phyloP scores from a whole-genome alignment of 35 echinoderm and acorn worm species.

The Amphiura filiformis region DNA sequence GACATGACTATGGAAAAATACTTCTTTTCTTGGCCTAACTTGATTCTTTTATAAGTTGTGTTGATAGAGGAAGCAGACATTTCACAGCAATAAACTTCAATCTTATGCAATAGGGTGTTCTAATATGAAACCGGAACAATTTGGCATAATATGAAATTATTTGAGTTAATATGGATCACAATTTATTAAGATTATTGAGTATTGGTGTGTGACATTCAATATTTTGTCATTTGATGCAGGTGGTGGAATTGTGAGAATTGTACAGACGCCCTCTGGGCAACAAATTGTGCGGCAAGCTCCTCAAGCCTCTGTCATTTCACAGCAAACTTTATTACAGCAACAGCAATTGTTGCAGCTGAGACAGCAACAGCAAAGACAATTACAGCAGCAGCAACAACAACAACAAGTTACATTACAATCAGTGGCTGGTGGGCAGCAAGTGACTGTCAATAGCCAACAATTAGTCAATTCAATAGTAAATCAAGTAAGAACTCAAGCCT shows the following conservation, averaged over 20 bases:
- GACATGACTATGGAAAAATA: too few relatives aligned
- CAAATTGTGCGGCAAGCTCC: conserved; percentile 57
- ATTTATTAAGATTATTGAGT: too few relatives aligned
- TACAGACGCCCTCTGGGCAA: conserved; percentile 66
- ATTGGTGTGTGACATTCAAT: too few relatives aligned
- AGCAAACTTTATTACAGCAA: conserved; percentile 26
- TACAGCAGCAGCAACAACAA: not conserved
- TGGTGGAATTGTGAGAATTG: conserved; percentile 66
- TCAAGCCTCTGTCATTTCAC: conserved; percentile 11
- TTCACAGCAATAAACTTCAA: too few relatives aligned
- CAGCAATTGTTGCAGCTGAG: conserved; percentile 26
- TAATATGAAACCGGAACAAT: too few relatives aligned
- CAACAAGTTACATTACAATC: not conserved
- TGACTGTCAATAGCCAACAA: conserved; percentile 1
- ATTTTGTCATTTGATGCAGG: too few relatives aligned
- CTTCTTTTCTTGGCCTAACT: too few relatives aligned
- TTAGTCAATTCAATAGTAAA: not conserved
- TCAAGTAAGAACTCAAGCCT: not conserved
- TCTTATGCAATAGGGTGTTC: too few relatives aligned
- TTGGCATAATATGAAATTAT: too few relatives aligned
- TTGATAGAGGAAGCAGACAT: too few relatives aligned
- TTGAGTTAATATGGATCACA: too few relatives aligned
- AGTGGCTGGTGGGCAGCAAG: not conserved
- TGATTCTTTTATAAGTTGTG: too few relatives aligned
- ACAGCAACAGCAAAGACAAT: conserved; percentile 8